These are phyloP conservation scores for Agonopterix heracliana DNA, from an alignment of 2,888 invertebrate species.

Conservation along the genomic window DNA sequence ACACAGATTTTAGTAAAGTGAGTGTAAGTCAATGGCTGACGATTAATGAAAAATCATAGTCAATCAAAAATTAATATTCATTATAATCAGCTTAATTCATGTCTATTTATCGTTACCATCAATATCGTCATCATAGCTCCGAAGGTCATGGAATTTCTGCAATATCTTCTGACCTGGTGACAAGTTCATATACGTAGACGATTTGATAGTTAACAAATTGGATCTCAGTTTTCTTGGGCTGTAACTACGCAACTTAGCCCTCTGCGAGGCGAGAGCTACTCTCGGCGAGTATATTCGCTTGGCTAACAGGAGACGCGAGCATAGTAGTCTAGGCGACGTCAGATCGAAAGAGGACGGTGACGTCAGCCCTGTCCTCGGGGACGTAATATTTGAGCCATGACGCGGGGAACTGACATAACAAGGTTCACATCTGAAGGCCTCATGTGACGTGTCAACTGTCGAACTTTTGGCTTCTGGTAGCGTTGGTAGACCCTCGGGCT, in stretches of 20 bases:
- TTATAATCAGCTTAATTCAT: no score
- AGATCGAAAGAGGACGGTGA: slow-evolving; percentile 41
- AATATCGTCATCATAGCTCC: slow-evolving; percentile 18
- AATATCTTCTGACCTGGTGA: slow-evolving; percentile 50
- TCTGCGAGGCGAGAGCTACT: slow-evolving; percentile 25
- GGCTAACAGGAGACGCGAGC: slow-evolving; percentile 38
- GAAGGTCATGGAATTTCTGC: slow-evolving; percentile 46
- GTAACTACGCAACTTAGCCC: slow-evolving; percentile 9
- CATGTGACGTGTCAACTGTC: slow-evolving; percentile 22
- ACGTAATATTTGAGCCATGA: slow-evolving; percentile 37
- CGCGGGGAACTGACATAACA: slow-evolving; percentile 48
- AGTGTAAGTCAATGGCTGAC: no score
- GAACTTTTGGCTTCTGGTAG: slow-evolving; percentile 36
- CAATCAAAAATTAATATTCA: no score
- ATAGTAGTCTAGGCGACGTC: slow-evolving; percentile 42
- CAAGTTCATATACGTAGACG: slow-evolving; percentile 29
- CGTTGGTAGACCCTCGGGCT: slow-evolving; percentile 38
- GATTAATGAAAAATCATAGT: no score
- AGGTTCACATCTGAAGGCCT: slow-evolving; percentile 44
- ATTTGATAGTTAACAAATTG: slow-evolving; percentile 35
- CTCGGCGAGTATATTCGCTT: slow-evolving; percentile 29
- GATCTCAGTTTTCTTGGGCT: slow-evolving; percentile 16
- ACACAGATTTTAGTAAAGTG: no score
- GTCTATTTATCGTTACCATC: no score
- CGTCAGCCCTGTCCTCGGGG: slow-evolving; percentile 30